Conservation (phyloP, 2,888 invertebrate species). For the Polia nebulosa region DNA sequence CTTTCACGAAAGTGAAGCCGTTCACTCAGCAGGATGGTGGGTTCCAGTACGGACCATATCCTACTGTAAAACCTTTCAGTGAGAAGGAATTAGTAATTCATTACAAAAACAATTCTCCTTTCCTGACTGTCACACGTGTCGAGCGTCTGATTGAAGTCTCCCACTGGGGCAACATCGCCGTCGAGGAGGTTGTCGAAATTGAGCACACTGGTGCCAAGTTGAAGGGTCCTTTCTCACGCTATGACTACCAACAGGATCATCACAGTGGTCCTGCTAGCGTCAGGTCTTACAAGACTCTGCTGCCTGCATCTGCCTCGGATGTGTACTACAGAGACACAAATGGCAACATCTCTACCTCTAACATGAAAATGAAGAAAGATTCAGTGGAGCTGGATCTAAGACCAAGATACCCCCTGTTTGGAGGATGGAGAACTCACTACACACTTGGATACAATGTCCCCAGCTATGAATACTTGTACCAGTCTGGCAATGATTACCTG, state of each 20-base stretch:
- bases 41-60: conserved; percentile 97
- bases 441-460: conserved; percentile 99
- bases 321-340: conserved; percentile 99
- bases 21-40: conserved; percentile 94
- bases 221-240: conserved; percentile 98
- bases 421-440: conserved; percentile 99
- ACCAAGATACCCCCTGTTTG: conserved; percentile 99
- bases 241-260: conserved; percentile 98
- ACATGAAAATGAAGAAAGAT: conserved; percentile 96
- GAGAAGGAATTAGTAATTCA: conserved; percentile 95
- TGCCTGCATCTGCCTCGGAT: conserved; percentile 97
- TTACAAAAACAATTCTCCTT: conserved; percentile 99
- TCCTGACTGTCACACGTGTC: conserved; percentile 97
- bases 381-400: conserved; percentile 98
- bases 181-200: conserved; percentile 98
- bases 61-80: conserved; percentile 92
- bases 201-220: conserved; percentile 98
- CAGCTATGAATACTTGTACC: conserved; percentile 98
- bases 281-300: conserved; percentile 96
- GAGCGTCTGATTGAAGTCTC: conserved; percentile 98
- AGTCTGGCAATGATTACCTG: conserved; percentile 94
- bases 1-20: conserved; percentile 96
- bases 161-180: conserved; percentile 99
- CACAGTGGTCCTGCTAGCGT: conserved; percentile 97
- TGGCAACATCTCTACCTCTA: conserved; percentile 99